Evolutionary conservation across 2,888 invertebrate species (phyloP), one percentile per base, ranked within the genome.

Genomic region (Allygus modestus): DNA sequence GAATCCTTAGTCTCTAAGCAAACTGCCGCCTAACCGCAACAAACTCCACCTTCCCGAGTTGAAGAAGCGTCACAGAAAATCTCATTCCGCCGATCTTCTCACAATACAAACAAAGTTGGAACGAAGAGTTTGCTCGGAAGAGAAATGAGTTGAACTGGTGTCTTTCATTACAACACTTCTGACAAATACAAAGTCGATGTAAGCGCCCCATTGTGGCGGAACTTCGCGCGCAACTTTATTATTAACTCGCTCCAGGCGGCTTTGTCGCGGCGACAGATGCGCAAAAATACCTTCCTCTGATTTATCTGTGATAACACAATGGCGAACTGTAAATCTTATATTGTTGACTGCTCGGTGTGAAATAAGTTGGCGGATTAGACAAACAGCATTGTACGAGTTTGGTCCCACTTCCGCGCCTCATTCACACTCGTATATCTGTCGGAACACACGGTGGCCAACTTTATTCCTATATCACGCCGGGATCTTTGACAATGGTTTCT

Each of bases 141-240:
- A 46, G 77, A 71, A 71, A 71, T 71, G 71, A 71, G 71, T 41
- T 71, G 71, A 71, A 71, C 71, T 71, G 77, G 77, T 77, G 77
- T 77, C 77, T 77, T 77, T 77, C 77, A 77, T 77, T 46, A 77
- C 51, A 23, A 51, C 77, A 77, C 77, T 77, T 77, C 51, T 46
- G 77, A 77, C 77, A 77, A 77, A 77, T 77, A 77, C 77, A 77
- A 77, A 77, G 77, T 77, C 77, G 77, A 77, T 77, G 77, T 77
- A 23, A 23, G 46, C 28, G 26, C 43, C 51, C 51, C 77, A 77
- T 77, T 77, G 77, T 77, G 77, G 77, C 28, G 7, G 43, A 37
- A 77, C 77, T 77, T 77, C 15, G 43, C 4, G 9, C 77, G 77
- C 41, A 77, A 77, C 77, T 77, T 77, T 77, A 77, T 77, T 77